A percentile compares a stretch with the other conserved stretches of the same genome.
phyloP scores from a whole-genome alignment of 2,113 vertebrate genomes.

The Stomatorhinus ivindoensis region DNA sequence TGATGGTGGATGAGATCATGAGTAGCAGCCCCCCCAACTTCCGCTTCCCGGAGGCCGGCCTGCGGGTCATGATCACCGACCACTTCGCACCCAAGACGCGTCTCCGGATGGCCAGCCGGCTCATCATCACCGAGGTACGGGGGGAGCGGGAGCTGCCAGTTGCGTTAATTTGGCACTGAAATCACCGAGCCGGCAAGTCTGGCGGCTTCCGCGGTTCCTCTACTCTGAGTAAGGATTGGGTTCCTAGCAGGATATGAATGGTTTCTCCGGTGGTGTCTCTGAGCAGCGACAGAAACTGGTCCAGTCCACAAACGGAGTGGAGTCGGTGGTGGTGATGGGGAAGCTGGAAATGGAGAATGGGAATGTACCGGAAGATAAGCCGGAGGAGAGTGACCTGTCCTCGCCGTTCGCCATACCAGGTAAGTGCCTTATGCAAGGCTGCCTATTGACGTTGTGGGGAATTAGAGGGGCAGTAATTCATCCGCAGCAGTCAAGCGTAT shows the following conservation, averaged over 20 bases:
- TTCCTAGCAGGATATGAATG: not conserved
- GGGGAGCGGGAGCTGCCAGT: not conserved
- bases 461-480: not conserved
- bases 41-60: slow-evolving; percentile 85
- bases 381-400: slow-evolving; percentile 59
- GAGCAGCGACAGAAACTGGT: slow-evolving; percentile 85
- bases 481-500: not conserved
- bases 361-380: slow-evolving; percentile 76
- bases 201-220: not conserved
- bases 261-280: slow-evolving; percentile 36
- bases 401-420: slow-evolving; percentile 80
- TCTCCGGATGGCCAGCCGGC: slow-evolving; percentile 88
- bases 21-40: slow-evolving; percentile 86
- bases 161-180: not conserved
- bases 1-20: slow-evolving; percentile 96
- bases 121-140: slow-evolving; percentile 92
- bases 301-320: slow-evolving; percentile 73
- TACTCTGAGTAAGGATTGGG: not conserved
- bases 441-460: not conserved
- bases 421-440: slow-evolving; percentile 34
- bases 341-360: slow-evolving; percentile 85
- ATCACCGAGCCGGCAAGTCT: not conserved
- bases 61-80: slow-evolving; percentile 91
- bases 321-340: slow-evolving; percentile 73
- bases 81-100: slow-evolving; percentile 92